Evolutionary conservation across 1,140 invertebrate species (phyloP).

Genomic region (Chrysopa pallens): DNA sequence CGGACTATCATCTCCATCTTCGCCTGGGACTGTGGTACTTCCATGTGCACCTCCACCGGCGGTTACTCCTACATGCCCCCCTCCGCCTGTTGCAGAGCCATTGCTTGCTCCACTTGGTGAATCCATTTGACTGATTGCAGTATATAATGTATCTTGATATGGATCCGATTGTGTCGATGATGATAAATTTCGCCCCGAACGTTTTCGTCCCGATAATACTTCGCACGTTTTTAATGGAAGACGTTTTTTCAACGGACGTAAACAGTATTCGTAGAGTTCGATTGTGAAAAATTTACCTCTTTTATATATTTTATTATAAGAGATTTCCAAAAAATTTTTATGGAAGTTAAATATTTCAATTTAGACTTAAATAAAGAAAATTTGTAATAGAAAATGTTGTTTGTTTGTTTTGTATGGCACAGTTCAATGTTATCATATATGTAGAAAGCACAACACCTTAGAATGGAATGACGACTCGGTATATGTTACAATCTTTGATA

Average conservation of each 20-base stretch:
- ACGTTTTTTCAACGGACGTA: neutral
- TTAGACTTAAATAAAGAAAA: too few species aligned
- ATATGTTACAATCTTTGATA: too few species aligned
- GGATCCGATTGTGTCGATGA: neutral
- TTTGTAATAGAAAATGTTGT: too few species aligned
- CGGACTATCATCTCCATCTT: conserved; percentile 25
- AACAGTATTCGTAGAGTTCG: neutral
- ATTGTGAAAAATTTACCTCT: neutral
- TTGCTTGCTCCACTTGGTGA: conserved; percentile 4
- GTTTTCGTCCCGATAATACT: neutral
- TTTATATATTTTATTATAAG: too few species aligned
- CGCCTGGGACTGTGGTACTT: conserved; percentile 1
- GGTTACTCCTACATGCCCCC: conserved; percentile 1
- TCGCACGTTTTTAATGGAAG: neutral
- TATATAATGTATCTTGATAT: neutral
- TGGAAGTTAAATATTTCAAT: too few species aligned
- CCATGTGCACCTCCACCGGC: neutral
- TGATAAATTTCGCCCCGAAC: neutral
- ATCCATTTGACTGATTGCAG: neutral
- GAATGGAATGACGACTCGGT: too few species aligned
- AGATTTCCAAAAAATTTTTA: too few species aligned
- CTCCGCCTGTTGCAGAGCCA: conserved; percentile 8
- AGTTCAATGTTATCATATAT: too few species aligned
- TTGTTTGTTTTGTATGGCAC: too few species aligned
- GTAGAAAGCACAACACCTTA: too few species aligned